Conservation (phyloP, 2,797 vertebrate genomes). For the Falco berigora region DNA sequence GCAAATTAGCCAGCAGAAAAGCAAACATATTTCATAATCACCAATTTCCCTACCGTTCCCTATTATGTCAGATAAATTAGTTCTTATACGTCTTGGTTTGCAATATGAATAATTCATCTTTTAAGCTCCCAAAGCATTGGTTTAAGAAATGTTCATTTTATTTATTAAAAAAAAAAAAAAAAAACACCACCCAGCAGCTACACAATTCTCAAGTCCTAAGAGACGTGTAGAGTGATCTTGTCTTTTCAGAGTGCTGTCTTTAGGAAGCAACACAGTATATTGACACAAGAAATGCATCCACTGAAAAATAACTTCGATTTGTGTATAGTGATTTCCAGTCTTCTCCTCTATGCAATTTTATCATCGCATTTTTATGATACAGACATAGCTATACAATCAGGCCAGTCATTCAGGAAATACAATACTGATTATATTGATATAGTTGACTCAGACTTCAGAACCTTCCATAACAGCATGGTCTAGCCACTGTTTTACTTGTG, state of each 20-base stretch:
- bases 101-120: background rate
- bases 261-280: slow-evolving; percentile 27
- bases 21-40: background rate
- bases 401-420: slow-evolving; percentile 21
- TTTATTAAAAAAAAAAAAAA: background rate
- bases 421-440: slow-evolving; percentile 50
- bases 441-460: slow-evolving; percentile 59
- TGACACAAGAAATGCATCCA: slow-evolving; percentile 59
- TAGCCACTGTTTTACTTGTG: slow-evolving; percentile 42
- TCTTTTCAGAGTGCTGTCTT: slow-evolving; percentile 50
- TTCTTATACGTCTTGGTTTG: background rate
- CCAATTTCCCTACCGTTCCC: background rate
- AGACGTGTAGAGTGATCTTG: slow-evolving; percentile 50
- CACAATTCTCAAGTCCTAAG: background rate
- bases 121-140: background rate
- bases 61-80: background rate
- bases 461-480: slow-evolving; percentile 20
- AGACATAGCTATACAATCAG: background rate
- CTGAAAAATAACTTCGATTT: slow-evolving; percentile 59
- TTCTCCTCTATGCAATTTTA: slow-evolving; percentile 55
- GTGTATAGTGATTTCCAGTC: slow-evolving; percentile 25
- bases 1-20: background rate
- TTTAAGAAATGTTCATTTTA: background rate
- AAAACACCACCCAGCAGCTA: background rate
- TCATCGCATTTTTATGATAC: slow-evolving; percentile 49